phyloP scores from a whole-genome alignment of 2,113 vertebrate genomes.

The Hydropotes inermis region DNA sequence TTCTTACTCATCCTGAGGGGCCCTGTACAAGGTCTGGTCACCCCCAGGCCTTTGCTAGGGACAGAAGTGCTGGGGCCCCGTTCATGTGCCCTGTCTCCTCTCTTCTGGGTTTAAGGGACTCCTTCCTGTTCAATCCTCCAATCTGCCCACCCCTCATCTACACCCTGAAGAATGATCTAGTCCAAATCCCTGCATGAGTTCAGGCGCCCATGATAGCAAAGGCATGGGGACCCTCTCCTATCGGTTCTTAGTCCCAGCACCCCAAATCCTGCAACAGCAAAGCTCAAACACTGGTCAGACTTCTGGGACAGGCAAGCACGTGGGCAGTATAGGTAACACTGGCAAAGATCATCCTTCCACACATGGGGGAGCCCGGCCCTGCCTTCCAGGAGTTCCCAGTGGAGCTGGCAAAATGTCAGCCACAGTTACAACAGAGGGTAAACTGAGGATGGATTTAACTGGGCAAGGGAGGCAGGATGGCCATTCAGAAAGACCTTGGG shows the following conservation, averaged over 20 bases:
- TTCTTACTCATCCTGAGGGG: not conserved
- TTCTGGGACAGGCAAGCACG: not conserved
- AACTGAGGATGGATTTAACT: not conserved
- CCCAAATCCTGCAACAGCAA: not conserved
- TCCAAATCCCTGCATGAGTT: not conserved
- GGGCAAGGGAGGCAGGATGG: rapidly evolving
- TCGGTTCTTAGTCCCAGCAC: not conserved
- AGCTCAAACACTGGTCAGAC: not conserved
- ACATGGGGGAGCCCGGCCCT: not conserved
- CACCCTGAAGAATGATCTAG: not conserved
- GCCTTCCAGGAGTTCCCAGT: not conserved
- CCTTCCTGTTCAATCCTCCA: too few species aligned
- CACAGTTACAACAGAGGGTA: rapidly evolving
- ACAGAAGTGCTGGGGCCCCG: not conserved
- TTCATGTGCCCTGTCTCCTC: not conserved
- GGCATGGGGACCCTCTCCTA: not conserved
- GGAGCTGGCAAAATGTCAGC: not conserved
- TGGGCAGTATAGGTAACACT: rapidly evolving
- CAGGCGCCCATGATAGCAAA: rapidly evolving
- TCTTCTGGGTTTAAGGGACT: not conserved
- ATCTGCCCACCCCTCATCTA: not conserved
- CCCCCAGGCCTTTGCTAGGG: not conserved
- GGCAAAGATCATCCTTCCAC: too few species aligned
- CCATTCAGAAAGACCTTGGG: not conserved
- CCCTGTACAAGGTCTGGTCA: not conserved